Conservation (phyloP, 2,888 invertebrate genomes). For the Ceramica pisi region DNA sequence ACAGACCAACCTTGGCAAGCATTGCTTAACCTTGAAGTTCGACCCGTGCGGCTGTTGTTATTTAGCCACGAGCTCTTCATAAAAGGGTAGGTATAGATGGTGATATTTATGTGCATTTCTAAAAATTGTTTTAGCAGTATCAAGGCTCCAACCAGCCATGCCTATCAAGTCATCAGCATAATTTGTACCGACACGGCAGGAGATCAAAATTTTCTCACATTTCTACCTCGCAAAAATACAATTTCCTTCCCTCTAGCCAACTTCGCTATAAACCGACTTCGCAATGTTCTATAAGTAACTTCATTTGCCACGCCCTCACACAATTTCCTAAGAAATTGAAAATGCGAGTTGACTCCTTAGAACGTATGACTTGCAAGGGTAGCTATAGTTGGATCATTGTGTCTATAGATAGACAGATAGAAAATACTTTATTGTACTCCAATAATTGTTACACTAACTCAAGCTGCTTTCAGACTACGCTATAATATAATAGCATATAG, state of each 20-base stretch:
- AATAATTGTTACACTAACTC: too few species aligned
- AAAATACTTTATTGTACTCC: too few species aligned
- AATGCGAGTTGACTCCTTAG: slow-evolving; percentile 67
- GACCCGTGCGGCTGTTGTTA: too few species aligned
- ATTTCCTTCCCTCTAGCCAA: slow-evolving; percentile 28
- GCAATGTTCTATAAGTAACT: slow-evolving; percentile 37
- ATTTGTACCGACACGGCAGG: neutral
- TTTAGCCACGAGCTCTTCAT: too few species aligned
- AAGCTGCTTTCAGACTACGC: too few species aligned
- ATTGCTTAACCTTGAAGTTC: too few species aligned
- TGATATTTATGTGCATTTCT: too few species aligned
- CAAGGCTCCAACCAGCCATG: neutral
- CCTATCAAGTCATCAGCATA: slow-evolving; percentile 5
- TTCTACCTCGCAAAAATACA: slow-evolving; percentile 23
- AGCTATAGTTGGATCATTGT: slow-evolving; percentile 9
- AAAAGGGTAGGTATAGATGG: too few species aligned
- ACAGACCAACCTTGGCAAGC: too few species aligned
- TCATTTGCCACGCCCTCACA: slow-evolving; percentile 46
- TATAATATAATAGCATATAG: too few species aligned
- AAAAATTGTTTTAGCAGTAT: neutral
- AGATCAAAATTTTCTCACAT: slow-evolving; percentile 35
- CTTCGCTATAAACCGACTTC: slow-evolving; percentile 17
- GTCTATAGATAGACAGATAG: neutral
- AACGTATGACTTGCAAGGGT: slow-evolving; percentile 39
- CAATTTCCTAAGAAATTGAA: slow-evolving; percentile 70